phyloP scores from a whole-genome alignment of 1,140 invertebrate species.

The Patella vulgata region DNA sequence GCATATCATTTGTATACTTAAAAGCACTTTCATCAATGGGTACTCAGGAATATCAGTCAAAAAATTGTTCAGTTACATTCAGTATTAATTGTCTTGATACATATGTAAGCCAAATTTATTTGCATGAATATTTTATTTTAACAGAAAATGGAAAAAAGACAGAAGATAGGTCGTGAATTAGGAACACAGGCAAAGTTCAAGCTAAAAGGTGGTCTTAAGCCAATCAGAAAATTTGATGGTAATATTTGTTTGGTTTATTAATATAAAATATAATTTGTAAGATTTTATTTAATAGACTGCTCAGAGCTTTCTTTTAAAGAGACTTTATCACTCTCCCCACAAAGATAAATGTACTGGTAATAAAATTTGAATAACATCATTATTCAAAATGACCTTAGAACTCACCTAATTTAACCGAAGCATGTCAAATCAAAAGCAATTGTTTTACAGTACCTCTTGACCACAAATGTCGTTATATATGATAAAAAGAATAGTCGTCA shows the following conservation, averaged over 20 bases:
- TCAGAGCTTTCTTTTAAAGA: not conserved
- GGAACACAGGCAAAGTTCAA: conserved; percentile 23
- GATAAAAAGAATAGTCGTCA: too few relatives aligned
- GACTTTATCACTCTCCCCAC: not conserved
- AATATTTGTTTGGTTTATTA: conserved; percentile 9
- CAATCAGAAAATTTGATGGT: conserved; percentile 27
- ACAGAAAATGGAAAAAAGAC: too few relatives aligned
- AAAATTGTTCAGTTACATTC: too few relatives aligned
- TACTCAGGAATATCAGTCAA: too few relatives aligned
- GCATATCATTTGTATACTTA: too few relatives aligned
- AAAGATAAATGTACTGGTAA: not conserved
- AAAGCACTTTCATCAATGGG: too few relatives aligned
- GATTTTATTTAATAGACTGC: too few relatives aligned
- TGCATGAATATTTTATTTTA: too few relatives aligned
- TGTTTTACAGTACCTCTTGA: not conserved
- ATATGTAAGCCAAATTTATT: too few relatives aligned
- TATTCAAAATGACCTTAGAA: not conserved
- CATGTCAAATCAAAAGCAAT: not conserved
- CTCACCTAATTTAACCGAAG: not conserved
- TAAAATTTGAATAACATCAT: not conserved
- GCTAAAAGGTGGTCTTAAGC: conserved; percentile 5
- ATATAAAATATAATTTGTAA: not conserved
- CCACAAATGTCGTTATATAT: too few relatives aligned
- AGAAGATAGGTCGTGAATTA: too few relatives aligned
- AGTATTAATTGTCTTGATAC: too few relatives aligned